Conservation (phyloP, 2,888 invertebrate genomes). For the Caenorhabditis parvicauda region DNA sequence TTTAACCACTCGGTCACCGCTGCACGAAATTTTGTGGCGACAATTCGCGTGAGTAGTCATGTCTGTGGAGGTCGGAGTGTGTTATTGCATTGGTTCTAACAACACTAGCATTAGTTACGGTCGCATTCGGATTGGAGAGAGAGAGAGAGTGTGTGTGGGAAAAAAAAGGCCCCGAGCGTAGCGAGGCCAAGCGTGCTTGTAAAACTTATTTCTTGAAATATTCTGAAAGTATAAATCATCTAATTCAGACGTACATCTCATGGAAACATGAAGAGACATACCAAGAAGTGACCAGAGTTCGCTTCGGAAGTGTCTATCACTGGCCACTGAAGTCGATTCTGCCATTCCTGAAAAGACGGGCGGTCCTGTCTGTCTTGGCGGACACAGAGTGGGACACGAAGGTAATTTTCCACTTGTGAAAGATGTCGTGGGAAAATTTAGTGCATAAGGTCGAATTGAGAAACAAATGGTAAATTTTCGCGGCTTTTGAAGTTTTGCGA, state of each 20-base stretch:
- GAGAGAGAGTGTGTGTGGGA: too few species aligned
- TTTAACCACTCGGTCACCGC: too few species aligned
- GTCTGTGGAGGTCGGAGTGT: too few species aligned
- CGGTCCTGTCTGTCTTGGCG: conserved; percentile 17
- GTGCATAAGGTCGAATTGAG: too few species aligned
- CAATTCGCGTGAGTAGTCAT: too few species aligned
- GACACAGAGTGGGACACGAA: conserved; percentile 38
- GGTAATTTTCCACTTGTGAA: conserved; percentile 6
- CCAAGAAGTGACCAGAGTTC: conserved; percentile 74
- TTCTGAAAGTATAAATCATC: background rate
- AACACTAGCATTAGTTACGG: too few species aligned
- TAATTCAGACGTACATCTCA: conserved; percentile 76
- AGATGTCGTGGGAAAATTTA: too few species aligned
- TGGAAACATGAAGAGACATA: conserved; percentile 82
- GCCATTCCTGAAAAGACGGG: conserved; percentile 26
- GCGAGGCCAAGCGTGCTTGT: background rate
- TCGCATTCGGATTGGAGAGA: too few species aligned
- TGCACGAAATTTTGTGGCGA: too few species aligned
- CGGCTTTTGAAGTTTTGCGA: too few species aligned
- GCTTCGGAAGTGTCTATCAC: conserved; percentile 85
- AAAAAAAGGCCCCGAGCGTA: background rate
- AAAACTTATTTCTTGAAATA: background rate
- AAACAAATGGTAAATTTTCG: background rate
- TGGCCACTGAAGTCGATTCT: conserved; percentile 77
- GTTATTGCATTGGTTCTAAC: too few species aligned